Evolutionary conservation across 2,797 vertebrate genomes (phyloP).

Genomic region (Gymnothorax reevesii): DNA sequence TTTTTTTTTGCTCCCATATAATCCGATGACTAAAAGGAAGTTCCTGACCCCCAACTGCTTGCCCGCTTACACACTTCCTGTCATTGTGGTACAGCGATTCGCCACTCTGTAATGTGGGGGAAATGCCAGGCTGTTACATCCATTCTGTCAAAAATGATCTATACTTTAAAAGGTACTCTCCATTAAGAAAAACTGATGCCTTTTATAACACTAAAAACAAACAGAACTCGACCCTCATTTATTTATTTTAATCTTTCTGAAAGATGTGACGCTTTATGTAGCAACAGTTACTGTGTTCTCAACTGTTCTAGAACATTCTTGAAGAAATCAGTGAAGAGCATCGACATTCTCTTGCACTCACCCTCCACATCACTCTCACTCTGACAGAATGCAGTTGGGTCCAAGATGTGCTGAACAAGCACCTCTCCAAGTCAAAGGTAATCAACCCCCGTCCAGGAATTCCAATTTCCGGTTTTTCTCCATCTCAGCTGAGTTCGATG

Average conservation of each 20-base stretch:
- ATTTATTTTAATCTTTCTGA: neutral
- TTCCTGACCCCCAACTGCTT: neutral
- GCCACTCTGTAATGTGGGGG: neutral
- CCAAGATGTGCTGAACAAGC: neutral
- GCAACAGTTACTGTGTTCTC: neutral
- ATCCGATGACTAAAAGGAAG: neutral
- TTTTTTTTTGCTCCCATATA: neutral
- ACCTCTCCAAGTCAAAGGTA: neutral
- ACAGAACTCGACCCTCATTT: neutral
- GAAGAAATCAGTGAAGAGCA: neutral
- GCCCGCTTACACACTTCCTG: neutral
- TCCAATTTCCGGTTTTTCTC: too few species aligned
- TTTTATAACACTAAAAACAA: neutral
- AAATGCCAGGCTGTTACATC: neutral
- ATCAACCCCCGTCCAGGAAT: too few species aligned
- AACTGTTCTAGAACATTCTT: neutral
- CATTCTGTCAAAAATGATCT: neutral
- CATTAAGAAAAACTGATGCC: neutral
- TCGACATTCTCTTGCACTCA: neutral
- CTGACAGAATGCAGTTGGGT: neutral
- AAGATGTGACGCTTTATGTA: neutral
- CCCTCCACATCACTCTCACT: neutral
- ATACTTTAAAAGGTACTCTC: neutral
- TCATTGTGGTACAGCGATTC: too few species aligned
- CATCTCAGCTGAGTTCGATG: too few species aligned